Conservation (phyloP, 2,113 vertebrate genomes). For the Sterrhoptilus dennistouni region DNA sequence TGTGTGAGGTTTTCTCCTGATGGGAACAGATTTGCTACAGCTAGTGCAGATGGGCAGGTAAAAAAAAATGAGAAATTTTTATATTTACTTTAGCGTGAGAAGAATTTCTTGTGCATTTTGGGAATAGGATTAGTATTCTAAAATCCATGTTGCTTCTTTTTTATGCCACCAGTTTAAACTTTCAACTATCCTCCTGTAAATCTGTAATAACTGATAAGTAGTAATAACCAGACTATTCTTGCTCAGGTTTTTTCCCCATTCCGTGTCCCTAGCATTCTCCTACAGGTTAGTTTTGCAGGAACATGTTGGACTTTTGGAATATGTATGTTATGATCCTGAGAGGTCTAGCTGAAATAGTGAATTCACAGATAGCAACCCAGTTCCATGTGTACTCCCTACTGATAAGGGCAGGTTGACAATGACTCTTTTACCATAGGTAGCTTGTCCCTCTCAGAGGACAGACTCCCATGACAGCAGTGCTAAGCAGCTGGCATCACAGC, state of each 20-base stretch:
- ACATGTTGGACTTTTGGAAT: neutral
- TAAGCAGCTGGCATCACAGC: neutral
- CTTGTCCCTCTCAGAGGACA: neutral
- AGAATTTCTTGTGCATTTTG: neutral
- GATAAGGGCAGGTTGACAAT: neutral
- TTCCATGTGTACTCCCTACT: neutral
- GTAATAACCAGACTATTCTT: neutral
- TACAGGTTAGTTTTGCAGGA: neutral
- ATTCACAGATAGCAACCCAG: neutral
- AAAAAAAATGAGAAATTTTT: neutral
- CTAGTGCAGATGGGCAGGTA: slow-evolving; percentile 92
- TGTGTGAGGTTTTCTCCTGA: slow-evolving; percentile 92
- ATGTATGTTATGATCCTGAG: neutral
- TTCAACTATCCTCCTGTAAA: neutral
- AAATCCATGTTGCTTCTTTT: neutral
- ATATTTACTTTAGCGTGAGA: neutral
- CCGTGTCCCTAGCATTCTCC: neutral
- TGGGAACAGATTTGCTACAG: slow-evolving; percentile 86
- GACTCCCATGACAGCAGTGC: neutral
- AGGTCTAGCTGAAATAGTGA: neutral
- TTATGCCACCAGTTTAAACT: neutral
- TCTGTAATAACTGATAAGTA: neutral
- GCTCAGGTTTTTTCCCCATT: neutral
- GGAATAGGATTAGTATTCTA: neutral
- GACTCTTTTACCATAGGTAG: neutral